Percentiles rank a stretch among this genome's conserved stretches.
These are phyloP conservation scores for Luidia sarsii DNA, from an alignment of 53 echinoderm and acorn worm species.

Conservation along the genomic window DNA sequence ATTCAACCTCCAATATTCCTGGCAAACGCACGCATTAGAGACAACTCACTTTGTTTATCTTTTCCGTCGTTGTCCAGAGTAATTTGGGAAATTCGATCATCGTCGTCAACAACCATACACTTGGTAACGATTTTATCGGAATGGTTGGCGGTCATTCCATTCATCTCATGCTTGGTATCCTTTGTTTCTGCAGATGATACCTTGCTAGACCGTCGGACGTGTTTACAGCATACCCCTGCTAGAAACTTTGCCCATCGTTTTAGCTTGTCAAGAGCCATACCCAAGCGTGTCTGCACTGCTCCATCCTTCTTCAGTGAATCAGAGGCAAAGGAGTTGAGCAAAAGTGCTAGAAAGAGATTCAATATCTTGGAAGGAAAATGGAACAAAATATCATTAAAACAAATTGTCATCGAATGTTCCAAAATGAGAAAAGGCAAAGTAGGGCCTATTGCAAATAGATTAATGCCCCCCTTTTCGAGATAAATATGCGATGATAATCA, in stretches of 20 bases:
- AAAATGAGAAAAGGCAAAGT: too few species aligned
- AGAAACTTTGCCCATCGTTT: conserved; percentile 57
- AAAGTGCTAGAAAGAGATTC: conserved; percentile 88
- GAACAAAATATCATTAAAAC: background rate
- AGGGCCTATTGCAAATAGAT: too few species aligned
- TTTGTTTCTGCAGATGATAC: conserved; percentile 8
- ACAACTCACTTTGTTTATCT: conserved; percentile 25
- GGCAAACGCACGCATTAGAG: background rate
- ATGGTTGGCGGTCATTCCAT: background rate
- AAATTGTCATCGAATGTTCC: too few species aligned
- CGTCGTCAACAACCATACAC: conserved; percentile 68
- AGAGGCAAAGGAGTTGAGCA: conserved; percentile 90
- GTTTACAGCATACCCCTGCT: conserved; percentile 54
- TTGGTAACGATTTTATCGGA: conserved; percentile 60
- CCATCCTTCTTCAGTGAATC: conserved; percentile 72
- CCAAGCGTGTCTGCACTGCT: conserved; percentile 69
- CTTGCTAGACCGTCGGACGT: conserved; percentile 36
- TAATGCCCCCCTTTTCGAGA: background rate
- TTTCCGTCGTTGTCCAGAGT: conserved; percentile 38
- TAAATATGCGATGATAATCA: background rate
- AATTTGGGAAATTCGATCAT: conserved; percentile 67
- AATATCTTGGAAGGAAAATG: conserved; percentile 67
- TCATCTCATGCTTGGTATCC: background rate
- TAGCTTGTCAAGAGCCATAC: conserved; percentile 69
- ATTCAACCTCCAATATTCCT: background rate